A percentile compares a stretch with the other conserved stretches of the same genome.
These are phyloP conservation scores for Leptopilina syphax DNA, from an alignment of 2,888 invertebrate genomes.

Conservation along the genomic window DNA sequence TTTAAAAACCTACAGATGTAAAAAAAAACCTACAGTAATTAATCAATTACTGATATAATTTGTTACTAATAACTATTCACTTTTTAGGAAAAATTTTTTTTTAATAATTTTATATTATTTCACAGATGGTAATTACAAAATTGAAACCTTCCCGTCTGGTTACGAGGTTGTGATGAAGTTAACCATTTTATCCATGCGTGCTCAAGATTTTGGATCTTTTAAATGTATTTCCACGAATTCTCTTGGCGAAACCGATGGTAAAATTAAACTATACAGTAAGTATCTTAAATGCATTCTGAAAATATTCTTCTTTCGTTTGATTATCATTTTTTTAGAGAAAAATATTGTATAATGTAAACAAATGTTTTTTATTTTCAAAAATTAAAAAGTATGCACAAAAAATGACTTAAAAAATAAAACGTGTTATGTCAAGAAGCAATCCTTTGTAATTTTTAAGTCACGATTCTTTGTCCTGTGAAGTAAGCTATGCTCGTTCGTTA, in stretches of 20 bases:
- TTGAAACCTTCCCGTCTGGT: constrained; percentile 67
- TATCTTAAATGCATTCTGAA: constrained; percentile 44
- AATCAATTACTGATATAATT: not conserved
- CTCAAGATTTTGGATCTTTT: constrained; percentile 75
- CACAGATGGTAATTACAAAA: constrained; percentile 76
- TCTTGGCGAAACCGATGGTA: constrained; percentile 77
- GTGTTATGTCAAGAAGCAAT: constrained; percentile 36
- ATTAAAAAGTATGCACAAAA: not conserved
- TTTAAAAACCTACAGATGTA: too few relatives aligned
- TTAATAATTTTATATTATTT: not conserved
- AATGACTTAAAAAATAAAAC: not conserved
- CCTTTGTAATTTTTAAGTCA: constrained; percentile 45
- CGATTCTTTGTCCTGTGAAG: constrained; percentile 49
- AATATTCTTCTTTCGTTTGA: not conserved
- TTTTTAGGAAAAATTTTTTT: too few relatives aligned
- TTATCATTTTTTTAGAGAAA: too few relatives aligned
- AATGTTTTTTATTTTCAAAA: not conserved
- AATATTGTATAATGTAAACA: not conserved
- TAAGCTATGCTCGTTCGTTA: constrained; percentile 52
- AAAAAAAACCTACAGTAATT: not conserved
- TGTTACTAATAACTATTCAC: too few relatives aligned
- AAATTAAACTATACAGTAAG: constrained; percentile 77
- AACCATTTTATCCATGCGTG: constrained; percentile 74
- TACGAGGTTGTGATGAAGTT: constrained; percentile 76
- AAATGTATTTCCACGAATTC: constrained; percentile 77